Evolutionary conservation across 2,797 vertebrate species (phyloP), one percentile per base, ranked within the genome.

Genomic region (Naso thynnoides): DNA sequence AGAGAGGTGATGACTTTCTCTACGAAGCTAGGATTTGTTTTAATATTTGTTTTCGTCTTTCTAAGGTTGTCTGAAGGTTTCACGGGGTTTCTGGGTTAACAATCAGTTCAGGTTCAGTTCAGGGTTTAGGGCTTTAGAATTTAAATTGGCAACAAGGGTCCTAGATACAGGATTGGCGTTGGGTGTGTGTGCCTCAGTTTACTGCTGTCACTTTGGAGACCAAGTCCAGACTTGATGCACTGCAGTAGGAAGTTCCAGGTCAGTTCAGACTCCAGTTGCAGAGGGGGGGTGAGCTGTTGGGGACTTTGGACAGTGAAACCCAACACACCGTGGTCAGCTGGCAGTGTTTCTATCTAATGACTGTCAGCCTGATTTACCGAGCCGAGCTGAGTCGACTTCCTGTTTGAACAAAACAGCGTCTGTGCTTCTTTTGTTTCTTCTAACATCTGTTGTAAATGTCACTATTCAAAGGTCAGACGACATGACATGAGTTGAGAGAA

Each of bases 341-440:
- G 58, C 50, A 68, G 73, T 0, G 57, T 74, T 80, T 68, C 57
- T 38, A 4, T 58, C 53, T 27, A 76, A 70, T 65, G 63, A 76
- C 2, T 36, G 47, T 73, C 70, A 52, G 66, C 0, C 11, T 79
- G 77, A 86, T 81, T 85, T 79, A 82, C 41, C 1, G 63, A 38
- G 29, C 38, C 3, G 24, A 45, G 33, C 38, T 0, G 4, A 27
- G 48, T 8, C 47, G 0, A 57, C 68, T 83, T 88, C 82, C 82
- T 69, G 70, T 29, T 57, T 3, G 5, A 14, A 73, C 68, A 67
- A 56, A 73, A 76, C 56, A 8, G 3, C 50, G 4, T 72, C 56
- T 70, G 52, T 58, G 7, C 44, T 10, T 63, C 55, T 54, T 76
- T 62, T 76, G 27, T 38, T 62, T 62, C 63, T 45, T 24, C 39